Conservation (phyloP, 2,797 vertebrate species). For the Capromys pilorides region DNA sequence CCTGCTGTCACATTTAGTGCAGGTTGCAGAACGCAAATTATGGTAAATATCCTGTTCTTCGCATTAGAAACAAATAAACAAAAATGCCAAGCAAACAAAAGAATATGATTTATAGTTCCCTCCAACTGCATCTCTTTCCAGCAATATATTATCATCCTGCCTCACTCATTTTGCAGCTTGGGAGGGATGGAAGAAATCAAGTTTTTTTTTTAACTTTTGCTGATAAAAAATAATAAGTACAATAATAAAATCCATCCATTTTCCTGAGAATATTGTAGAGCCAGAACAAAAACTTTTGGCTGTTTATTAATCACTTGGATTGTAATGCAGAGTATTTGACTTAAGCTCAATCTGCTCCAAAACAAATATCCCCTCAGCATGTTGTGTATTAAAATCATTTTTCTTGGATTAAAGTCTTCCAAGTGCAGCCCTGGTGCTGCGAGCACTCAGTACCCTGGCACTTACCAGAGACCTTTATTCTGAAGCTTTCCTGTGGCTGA, state of each 20-base stretch:
- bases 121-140: constrained; percentile 75
- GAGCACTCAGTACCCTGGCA: constrained; percentile 23
- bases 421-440: constrained; percentile 58
- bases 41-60: constrained; percentile 64
- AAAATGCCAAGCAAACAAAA: constrained; percentile 82
- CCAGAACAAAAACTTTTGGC: constrained; percentile 58
- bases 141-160: constrained; percentile 64
- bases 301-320: constrained; percentile 78
- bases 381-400: constrained; percentile 84
- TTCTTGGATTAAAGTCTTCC: constrained; percentile 82
- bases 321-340: constrained; percentile 76
- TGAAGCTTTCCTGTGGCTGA: neutral
- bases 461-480: neutral
- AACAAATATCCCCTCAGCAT: constrained; percentile 82
- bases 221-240: constrained; percentile 81
- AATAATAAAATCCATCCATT: constrained; percentile 81
- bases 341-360: constrained; percentile 79
- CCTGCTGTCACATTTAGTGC: constrained; percentile 48
- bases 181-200: constrained; percentile 61
- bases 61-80: constrained; percentile 69
- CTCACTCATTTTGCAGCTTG: constrained; percentile 74
- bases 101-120: constrained; percentile 84
- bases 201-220: constrained; percentile 60
- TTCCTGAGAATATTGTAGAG: neutral
- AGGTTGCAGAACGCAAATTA: constrained; percentile 24